Evolutionary conservation across 2,888 invertebrate genomes (phyloP).

Genomic region (Podabrus alpinus): DNA sequence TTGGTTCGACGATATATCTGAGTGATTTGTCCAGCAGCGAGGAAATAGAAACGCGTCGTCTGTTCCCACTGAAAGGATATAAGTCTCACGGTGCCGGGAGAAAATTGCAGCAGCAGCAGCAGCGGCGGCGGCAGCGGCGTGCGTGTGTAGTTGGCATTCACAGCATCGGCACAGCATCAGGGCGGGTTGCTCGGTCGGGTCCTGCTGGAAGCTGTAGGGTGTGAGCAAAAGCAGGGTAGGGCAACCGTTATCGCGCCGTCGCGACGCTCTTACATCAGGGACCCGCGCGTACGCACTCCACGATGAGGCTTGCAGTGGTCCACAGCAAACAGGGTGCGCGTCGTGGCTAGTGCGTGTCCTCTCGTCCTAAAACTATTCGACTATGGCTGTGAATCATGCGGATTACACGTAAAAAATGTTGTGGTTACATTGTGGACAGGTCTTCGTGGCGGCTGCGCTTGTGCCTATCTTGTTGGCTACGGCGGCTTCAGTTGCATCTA

Average conservation of each 20-base stretch:
- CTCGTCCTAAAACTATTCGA: constrained; percentile 41
- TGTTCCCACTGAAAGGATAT: not conserved
- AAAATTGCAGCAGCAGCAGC: constrained; percentile 8
- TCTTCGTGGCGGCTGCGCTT: constrained; percentile 47
- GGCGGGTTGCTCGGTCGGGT: constrained; percentile 29
- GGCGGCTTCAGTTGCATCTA: constrained; percentile 47
- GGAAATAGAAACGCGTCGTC: constrained; percentile 5
- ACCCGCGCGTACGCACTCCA: constrained; percentile 48
- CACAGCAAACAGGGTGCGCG: constrained; percentile 50
- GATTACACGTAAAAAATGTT: constrained; percentile 53
- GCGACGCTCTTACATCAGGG: constrained; percentile 43
- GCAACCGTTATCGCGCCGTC: constrained; percentile 42
- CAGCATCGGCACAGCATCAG: constrained; percentile 25
- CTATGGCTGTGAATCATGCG: constrained; percentile 55
- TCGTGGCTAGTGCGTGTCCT: constrained; percentile 40
- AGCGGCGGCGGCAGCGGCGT: not conserved
- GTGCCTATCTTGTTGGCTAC: constrained; percentile 42
- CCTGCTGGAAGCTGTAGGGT: constrained; percentile 37
- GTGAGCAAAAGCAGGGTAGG: constrained; percentile 44
- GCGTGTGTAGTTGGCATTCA: constrained; percentile 15
- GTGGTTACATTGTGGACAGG: constrained; percentile 54
- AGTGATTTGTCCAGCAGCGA: constrained; percentile 14
- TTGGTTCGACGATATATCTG: constrained; percentile 9
- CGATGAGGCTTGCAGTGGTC: constrained; percentile 50
- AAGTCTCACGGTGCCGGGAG: constrained; percentile 6